phyloP scores from a whole-genome alignment of 1,140 invertebrate genomes.

The Caligus rogercresseyi region DNA sequence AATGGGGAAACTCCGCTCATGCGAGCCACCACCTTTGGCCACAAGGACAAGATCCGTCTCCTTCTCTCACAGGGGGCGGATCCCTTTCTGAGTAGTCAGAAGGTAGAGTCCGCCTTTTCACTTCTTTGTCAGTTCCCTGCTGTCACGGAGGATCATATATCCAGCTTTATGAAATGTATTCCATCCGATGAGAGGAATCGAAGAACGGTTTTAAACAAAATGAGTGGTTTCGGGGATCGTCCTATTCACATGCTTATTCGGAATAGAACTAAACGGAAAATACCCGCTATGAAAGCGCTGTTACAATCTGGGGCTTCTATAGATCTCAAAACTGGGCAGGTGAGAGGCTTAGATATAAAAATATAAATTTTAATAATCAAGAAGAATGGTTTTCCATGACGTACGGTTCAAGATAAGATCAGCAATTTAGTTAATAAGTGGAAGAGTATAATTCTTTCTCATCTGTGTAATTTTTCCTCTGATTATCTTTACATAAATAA shows the following conservation, averaged over 20 bases:
- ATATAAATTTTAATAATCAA: too few species aligned
- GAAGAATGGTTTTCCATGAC: too few species aligned
- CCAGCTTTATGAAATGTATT: neutral
- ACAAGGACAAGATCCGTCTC: neutral
- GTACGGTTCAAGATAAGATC: too few species aligned
- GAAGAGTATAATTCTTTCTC: too few species aligned
- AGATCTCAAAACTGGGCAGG: neutral
- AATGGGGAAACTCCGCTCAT: neutral
- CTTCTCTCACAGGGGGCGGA: neutral
- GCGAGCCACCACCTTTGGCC: neutral
- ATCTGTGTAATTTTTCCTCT: too few species aligned
- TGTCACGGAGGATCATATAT: neutral
- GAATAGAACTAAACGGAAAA: neutral
- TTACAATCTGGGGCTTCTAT: neutral
- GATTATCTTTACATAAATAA: too few species aligned
- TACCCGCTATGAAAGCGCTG: neutral
- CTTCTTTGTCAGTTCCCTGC: neutral
- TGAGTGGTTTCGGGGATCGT: neutral
- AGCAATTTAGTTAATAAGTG: too few species aligned
- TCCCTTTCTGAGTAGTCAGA: neutral
- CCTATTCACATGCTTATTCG: neutral
- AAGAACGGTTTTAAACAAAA: neutral
- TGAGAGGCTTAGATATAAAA: too few species aligned
- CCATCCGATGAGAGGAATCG: neutral
- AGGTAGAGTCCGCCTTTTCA: neutral